Percentiles rank a stretch among this genome's conserved stretches.
These are phyloP conservation scores for Caenorhabditis doughertyi DNA, from an alignment of 2,888 invertebrate genomes.

Conservation along the genomic window DNA sequence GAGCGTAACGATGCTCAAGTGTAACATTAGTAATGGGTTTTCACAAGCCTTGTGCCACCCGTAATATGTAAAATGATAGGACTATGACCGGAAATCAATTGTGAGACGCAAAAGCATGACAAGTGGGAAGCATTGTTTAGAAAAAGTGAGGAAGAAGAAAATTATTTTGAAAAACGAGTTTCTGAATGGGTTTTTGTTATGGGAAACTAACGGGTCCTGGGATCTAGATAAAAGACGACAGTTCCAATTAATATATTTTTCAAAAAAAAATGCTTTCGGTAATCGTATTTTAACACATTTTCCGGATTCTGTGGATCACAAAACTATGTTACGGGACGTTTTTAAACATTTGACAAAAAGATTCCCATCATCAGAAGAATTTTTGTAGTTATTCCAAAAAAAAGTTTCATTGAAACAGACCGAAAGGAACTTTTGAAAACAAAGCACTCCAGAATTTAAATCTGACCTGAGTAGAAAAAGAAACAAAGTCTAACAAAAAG, in stretches of 20 bases:
- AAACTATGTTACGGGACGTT: no score
- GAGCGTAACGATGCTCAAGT: constrained; percentile 59
- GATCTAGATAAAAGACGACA: no score
- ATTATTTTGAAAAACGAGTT: background rate
- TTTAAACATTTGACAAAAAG: no score
- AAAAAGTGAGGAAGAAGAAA: background rate
- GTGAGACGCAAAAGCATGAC: constrained; percentile 1
- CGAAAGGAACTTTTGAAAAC: no score
- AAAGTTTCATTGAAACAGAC: background rate
- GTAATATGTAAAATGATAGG: constrained; percentile 60
- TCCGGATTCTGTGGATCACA: no score
- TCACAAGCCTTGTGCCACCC: constrained; percentile 49
- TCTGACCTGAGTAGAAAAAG: background rate
- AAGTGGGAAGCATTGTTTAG: background rate
- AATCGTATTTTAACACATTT: no score
- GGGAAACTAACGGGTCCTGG: no score
- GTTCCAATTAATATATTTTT: no score
- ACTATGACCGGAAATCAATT: constrained; percentile 25
- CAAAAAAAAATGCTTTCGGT: no score
- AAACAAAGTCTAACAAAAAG: background rate
- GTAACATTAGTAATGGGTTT: constrained; percentile 65
- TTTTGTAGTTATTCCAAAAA: background rate
- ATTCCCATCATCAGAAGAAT: no score
- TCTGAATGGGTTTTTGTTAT: background rate
- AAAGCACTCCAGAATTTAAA: no score